These are phyloP conservation scores for Gambusia holbrooki DNA, from an alignment of 2,113 vertebrate species.

Conservation along the genomic window DNA sequence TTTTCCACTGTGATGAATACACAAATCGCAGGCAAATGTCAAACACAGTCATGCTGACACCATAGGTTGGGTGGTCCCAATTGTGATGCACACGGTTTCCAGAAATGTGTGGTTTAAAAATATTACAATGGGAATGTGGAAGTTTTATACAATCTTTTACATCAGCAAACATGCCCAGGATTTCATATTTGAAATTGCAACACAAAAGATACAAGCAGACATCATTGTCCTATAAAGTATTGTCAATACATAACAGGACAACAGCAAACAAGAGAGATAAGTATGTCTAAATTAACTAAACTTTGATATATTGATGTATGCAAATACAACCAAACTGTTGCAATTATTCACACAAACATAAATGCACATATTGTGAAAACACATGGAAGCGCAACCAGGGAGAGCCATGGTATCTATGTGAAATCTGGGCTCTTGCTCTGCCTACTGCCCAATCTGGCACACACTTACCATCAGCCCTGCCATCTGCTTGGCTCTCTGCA, in stretches of 20 bases:
- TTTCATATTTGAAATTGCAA: slow-evolving; percentile 7
- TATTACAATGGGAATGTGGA: background rate
- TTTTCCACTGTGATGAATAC: slow-evolving; percentile 17
- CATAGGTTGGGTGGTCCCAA: slow-evolving; percentile 13
- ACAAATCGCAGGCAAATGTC: slow-evolving; percentile 35
- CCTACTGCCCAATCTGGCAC: slow-evolving; percentile 67
- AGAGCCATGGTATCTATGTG: slow-evolving; percentile 38
- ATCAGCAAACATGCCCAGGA: background rate
- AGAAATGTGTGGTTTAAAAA: slow-evolving; percentile 19
- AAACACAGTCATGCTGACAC: slow-evolving; percentile 21
- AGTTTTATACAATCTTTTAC: background rate
- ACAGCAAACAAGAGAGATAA: background rate
- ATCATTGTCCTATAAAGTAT: background rate
- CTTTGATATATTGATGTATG: slow-evolving; percentile 14
- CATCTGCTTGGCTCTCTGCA: slow-evolving; percentile 78
- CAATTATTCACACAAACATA: slow-evolving; percentile 19
- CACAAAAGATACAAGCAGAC: background rate
- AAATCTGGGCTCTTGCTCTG: slow-evolving; percentile 42
- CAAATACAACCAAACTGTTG: slow-evolving; percentile 7
- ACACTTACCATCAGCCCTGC: slow-evolving; percentile 62
- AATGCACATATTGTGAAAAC: slow-evolving; percentile 37
- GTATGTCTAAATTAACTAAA: background rate
- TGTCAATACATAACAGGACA: background rate
- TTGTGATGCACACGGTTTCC: slow-evolving; percentile 9
- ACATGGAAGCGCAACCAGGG: slow-evolving; percentile 38